These are phyloP conservation scores for Microplitis mediator DNA, from an alignment of 1,140 invertebrate genomes.

Conservation along the genomic window DNA sequence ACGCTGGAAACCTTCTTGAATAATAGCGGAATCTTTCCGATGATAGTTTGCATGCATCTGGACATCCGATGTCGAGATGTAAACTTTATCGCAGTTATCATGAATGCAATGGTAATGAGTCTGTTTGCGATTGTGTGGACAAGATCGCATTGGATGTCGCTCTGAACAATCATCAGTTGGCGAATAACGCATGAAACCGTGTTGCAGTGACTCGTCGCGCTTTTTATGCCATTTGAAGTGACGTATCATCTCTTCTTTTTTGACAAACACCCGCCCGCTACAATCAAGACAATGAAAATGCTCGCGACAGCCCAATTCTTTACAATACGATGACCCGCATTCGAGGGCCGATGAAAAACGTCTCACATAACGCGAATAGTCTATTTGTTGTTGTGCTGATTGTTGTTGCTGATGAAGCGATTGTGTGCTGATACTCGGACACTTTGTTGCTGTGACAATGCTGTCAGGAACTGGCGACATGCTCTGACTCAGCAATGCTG, in stretches of 20 bases:
- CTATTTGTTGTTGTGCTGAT: conserved; percentile 61
- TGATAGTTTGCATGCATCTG: conserved; percentile 99
- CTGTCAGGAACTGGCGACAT: conserved; percentile 52
- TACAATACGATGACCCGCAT: conserved; percentile 73
- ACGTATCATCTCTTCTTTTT: conserved; percentile 98
- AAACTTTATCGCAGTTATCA: conserved; percentile 94
- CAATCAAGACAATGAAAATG: conserved; percentile 98
- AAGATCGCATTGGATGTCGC: conserved; percentile 70
- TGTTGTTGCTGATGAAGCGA: conserved; percentile 48
- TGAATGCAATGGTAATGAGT: conserved; percentile 99
- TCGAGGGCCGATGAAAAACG: conserved; percentile 71
- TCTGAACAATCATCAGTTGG: conserved; percentile 90
- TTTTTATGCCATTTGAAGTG: conserved; percentile 99
- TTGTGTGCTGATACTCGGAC: conserved; percentile 39
- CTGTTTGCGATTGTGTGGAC: conserved; percentile 94
- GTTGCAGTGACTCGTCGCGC: conserved; percentile 92
- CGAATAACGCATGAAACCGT: conserved; percentile 95
- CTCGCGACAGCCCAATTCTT: conserved; percentile 72
- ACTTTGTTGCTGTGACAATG: no score
- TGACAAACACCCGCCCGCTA: conserved; percentile 86
- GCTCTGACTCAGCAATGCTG: conserved; percentile 58
- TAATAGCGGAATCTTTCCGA: conserved; percentile 95
- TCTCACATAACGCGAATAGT: conserved; percentile 76
- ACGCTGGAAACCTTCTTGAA: conserved; percentile 93
- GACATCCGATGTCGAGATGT: conserved; percentile 98